Evolutionary conservation across 2,888 invertebrate species (phyloP).

Genomic region (Branchellion lobata): DNA sequence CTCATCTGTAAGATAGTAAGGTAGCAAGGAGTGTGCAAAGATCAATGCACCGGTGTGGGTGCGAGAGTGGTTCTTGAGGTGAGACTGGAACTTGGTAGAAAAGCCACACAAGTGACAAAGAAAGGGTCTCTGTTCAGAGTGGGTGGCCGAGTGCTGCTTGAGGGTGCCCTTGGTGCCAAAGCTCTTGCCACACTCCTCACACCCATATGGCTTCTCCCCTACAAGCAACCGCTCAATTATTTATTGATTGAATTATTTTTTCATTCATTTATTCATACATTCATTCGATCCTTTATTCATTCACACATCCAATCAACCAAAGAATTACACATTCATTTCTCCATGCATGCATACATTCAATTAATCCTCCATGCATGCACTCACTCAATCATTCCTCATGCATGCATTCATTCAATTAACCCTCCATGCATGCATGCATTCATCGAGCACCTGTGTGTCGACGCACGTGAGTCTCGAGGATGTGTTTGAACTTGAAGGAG

Average conservation of each 20-base stretch:
- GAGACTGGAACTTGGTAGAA: constrained; percentile 70
- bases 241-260: no score
- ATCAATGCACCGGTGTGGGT: constrained; percentile 67
- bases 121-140: constrained; percentile 67
- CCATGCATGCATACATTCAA: neutral
- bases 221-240: no score
- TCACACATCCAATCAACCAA: no score
- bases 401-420: neutral
- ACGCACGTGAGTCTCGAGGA: constrained; percentile 68
- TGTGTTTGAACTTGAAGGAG: constrained; percentile 67
- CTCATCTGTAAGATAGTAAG: no score
- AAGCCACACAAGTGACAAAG: constrained; percentile 72
- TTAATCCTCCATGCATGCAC: no score
- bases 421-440: neutral
- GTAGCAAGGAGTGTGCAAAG: no score
- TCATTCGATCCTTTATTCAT: no score
- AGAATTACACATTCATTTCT: neutral
- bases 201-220: constrained; percentile 67
- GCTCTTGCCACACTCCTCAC: constrained; percentile 68
- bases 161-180: constrained; percentile 68
- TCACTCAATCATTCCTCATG: neutral
- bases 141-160: constrained; percentile 68
- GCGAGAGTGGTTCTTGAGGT: constrained; percentile 70
- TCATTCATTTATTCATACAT: no score
- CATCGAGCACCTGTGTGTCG: constrained; percentile 64